phyloP scores from a whole-genome alignment of 2,797 vertebrate genomes.

The Phyllotis vaccarum region DNA sequence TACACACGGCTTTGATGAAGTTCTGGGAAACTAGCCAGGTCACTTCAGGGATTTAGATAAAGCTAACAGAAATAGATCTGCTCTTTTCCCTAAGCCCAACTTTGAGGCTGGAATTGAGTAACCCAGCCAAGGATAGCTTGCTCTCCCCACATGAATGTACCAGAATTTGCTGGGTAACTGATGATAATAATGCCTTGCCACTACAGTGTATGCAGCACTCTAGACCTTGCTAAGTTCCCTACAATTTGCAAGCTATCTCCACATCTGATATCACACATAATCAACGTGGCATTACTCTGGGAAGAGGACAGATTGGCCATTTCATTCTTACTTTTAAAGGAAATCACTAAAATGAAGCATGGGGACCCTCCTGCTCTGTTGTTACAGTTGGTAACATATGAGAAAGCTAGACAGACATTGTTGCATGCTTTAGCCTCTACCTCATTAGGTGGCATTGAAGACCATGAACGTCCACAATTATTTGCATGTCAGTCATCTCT shows the following conservation, averaged over 20 bases:
- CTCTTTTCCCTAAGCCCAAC: constrained; percentile 2
- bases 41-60: constrained; percentile 23
- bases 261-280: background rate
- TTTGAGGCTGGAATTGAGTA: background rate
- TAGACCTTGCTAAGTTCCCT: background rate
- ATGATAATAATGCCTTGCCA: background rate
- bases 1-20: background rate
- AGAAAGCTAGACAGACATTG: background rate
- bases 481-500: background rate
- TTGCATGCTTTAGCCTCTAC: rapidly evolving
- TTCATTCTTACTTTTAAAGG: background rate
- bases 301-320: background rate
- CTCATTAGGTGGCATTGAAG: background rate
- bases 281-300: background rate
- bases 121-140: background rate
- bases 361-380: background rate
- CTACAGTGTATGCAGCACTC: rapidly evolving
- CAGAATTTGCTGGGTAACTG: background rate
- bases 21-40: constrained; percentile 66
- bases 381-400: no score
- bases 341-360: background rate
- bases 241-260: background rate
- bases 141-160: background rate
- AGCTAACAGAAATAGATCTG: constrained; percentile 16
- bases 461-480: background rate